A percentile compares a stretch with the other conserved stretches of the same genome.
phyloP scores from a whole-genome alignment of 2,888 invertebrate species.

The Pachymerium ferrugineum region DNA sequence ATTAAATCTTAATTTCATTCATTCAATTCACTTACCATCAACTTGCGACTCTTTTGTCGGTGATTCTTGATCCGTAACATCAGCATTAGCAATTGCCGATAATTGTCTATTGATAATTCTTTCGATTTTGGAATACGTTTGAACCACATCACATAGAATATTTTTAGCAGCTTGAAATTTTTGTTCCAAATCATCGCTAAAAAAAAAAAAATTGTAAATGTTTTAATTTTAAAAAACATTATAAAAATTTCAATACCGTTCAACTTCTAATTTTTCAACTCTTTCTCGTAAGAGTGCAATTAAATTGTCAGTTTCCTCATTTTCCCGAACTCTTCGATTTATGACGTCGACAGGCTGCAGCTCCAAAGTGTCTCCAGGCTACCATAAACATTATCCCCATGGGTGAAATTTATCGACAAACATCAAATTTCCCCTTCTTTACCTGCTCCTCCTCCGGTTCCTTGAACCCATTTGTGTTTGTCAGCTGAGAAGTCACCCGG shows the following conservation, averaged over 20 bases:
- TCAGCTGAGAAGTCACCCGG: neutral
- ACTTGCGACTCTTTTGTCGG: neutral
- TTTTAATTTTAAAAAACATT: neutral
- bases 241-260: neutral
- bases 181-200: neutral
- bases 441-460: slow-evolving; percentile 22
- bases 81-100: neutral
- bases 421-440: neutral
- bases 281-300: neutral
- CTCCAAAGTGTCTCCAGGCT: slow-evolving; percentile 16
- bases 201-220: neutral
- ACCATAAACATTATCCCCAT: neutral
- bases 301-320: slow-evolving; percentile 9
- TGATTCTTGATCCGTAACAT: neutral
- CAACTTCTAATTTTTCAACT: neutral
- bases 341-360: neutral
- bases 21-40: neutral
- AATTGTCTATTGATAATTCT: slow-evolving; percentile 20
- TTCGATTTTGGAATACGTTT: neutral
- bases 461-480: slow-evolving; percentile 27
- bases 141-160: neutral
- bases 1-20: neutral
- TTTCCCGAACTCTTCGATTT: slow-evolving; percentile 19
- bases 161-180: neutral
- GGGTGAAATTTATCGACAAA: slow-evolving; percentile 24